These are phyloP conservation scores for Triplophysa dalaica DNA, from an alignment of 2,113 vertebrate genomes.

Conservation along the genomic window DNA sequence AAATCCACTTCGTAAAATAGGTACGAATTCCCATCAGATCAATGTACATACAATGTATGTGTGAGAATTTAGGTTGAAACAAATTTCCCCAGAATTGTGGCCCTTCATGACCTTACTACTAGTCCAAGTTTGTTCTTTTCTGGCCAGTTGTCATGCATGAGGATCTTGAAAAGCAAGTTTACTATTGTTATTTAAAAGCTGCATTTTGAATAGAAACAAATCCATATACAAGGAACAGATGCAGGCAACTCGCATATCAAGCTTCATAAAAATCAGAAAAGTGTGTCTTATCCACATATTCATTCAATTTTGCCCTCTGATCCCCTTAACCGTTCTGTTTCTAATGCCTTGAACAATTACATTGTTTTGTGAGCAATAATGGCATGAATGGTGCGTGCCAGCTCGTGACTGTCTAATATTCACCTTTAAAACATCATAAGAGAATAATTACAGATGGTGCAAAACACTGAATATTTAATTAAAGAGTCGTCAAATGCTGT, in stretches of 20 bases:
- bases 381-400: background rate
- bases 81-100: no score
- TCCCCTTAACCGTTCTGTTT: background rate
- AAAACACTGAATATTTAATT: conserved; percentile 18
- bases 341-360: conserved; percentile 18
- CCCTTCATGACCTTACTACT: no score
- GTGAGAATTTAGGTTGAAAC: no score
- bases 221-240: background rate
- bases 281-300: background rate
- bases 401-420: conserved; percentile 20
- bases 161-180: no score
- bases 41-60: no score
- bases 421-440: conserved; percentile 12
- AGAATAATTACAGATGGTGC: conserved; percentile 29
- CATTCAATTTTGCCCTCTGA: background rate
- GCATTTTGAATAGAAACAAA: conserved; percentile 13
- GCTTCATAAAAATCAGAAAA: background rate
- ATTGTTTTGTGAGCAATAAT: conserved; percentile 19
- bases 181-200: background rate
- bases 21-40: no score
- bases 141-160: no score
- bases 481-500: background rate
- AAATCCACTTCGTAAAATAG: no score
- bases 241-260: background rate
- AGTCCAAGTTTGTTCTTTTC: no score